phyloP scores from a whole-genome alignment of 30 jellyfish, hydroid and myxozoan genomes.

The Hydra vulgaris region DNA sequence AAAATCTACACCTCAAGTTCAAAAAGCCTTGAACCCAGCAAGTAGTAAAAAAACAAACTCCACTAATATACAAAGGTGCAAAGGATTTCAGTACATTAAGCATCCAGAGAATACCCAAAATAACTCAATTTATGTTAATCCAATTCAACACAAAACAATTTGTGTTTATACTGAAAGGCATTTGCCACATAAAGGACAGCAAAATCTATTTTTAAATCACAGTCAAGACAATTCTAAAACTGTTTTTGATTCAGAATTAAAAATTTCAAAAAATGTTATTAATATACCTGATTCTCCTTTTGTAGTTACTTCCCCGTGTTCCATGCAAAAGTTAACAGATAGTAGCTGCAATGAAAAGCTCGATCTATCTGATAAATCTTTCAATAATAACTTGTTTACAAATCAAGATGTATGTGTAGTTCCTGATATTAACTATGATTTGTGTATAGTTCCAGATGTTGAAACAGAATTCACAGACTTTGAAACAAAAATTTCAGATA shows the following conservation, averaged over 20 bases:
- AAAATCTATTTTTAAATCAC: not conserved
- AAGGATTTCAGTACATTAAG: not conserved
- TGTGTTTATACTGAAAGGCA: not conserved
- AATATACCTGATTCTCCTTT: not conserved
- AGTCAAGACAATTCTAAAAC: not conserved
- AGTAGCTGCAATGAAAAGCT: not conserved
- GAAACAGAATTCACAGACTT: not conserved
- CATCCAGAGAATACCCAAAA: not conserved
- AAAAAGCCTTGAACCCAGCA: too few relatives aligned
- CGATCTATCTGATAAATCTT: not conserved
- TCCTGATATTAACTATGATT: not conserved
- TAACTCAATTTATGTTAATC: not conserved
- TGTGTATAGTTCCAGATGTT: not conserved
- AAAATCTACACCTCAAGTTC: not conserved
- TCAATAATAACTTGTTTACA: not conserved
- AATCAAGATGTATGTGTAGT: not conserved
- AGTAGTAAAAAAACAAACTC: not conserved
- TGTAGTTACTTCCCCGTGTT: not conserved
- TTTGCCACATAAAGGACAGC: not conserved
- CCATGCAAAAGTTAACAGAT: not conserved
- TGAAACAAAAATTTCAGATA: not conserved
- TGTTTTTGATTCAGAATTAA: not conserved
- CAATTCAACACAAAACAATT: not conserved
- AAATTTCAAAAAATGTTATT: not conserved
- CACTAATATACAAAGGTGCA: not conserved